Base-by-base conservation (phyloP, 2,113 vertebrate species). In the Nyctibius bracteatus region DNA sequence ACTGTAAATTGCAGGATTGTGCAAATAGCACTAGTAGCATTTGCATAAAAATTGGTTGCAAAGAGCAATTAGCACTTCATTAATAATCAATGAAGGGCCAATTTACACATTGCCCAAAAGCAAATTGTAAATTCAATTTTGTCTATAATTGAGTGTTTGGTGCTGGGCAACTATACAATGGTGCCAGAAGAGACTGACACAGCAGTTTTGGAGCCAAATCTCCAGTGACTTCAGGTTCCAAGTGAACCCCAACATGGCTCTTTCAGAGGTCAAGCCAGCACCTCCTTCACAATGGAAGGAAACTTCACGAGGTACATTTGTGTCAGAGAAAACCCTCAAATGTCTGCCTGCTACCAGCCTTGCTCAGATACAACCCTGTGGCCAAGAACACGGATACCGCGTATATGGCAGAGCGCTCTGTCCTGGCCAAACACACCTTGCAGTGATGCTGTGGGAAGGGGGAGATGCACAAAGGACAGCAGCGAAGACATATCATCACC, bases 11-110 rank as follows among this genome's bases (percentile, higher is more conserved):
- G 91, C 96, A 95, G 96, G 93, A 94, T 70, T 92, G 91, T 96
- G 95, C 97, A 97, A 97, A 97, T 95, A 92, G 93, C 97, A 97
- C 94, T 96, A 97, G 94, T 97, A 97, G 96, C 94, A 92, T 97
- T 96, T 94, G 83, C 97, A 97, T 98, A 97, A 97, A 97, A 98
- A 98, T 97, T 94, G 97, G 98, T 97, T 98, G 97, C 97, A 98
- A 97, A 97, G 97, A 98, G 97, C 98, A 98, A 98, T 98, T 98
- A 98, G 97, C 98, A 98, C 98, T 97, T 98, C 98, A 98, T 98
- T 98, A 98, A 98, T 98, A 98, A 98, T 98, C 98, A 97, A 98
- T 98, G 98, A 98, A 98, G 96, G 96, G 97, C 98, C 97, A 98
- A 98, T 98, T 98, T 98, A 97, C 98, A 98, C 98, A 85, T 97